phyloP scores from a whole-genome alignment of 2,797 vertebrate species.

The Platalea minor region DNA sequence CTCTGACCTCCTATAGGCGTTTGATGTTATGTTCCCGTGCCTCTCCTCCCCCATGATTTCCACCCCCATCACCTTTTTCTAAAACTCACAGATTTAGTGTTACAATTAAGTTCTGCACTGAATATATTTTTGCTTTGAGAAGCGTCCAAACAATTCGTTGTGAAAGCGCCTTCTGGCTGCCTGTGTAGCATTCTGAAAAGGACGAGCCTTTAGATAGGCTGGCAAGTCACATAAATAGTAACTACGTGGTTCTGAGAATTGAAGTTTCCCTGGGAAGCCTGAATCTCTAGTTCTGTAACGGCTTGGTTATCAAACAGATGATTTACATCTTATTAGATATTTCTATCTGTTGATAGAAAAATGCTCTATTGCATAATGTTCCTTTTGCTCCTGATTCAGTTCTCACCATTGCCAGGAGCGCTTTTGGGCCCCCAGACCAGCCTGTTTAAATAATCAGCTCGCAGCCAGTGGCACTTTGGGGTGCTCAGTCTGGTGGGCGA shows the following conservation, averaged over 20 bases:
- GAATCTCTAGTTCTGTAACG: background rate
- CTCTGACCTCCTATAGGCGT: background rate
- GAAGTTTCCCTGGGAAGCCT: constrained; percentile 39
- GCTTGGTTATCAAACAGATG: constrained; percentile 23
- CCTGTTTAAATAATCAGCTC: background rate
- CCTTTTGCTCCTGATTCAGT: background rate
- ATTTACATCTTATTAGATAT: constrained; percentile 36
- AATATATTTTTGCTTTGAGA: constrained; percentile 42
- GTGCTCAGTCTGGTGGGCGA: background rate
- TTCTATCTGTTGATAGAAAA: constrained; percentile 39
- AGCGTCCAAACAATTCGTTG: background rate
- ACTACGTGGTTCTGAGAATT: background rate
- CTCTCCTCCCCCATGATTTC: background rate
- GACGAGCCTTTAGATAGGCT: background rate
- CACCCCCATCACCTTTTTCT: background rate
- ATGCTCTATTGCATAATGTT: background rate
- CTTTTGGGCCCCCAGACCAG: background rate
- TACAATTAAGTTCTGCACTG: constrained; percentile 14
- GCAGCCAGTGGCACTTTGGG: background rate
- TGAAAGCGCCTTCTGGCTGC: constrained; percentile 51
- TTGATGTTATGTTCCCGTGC: background rate
- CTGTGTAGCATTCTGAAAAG: background rate
- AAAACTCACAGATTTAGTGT: background rate
- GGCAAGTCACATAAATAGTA: constrained; percentile 24
- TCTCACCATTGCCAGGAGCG: background rate